Evolutionary conservation across 2,888 invertebrate genomes (phyloP).

Genomic region (Eubasilissa splendida): DNA sequence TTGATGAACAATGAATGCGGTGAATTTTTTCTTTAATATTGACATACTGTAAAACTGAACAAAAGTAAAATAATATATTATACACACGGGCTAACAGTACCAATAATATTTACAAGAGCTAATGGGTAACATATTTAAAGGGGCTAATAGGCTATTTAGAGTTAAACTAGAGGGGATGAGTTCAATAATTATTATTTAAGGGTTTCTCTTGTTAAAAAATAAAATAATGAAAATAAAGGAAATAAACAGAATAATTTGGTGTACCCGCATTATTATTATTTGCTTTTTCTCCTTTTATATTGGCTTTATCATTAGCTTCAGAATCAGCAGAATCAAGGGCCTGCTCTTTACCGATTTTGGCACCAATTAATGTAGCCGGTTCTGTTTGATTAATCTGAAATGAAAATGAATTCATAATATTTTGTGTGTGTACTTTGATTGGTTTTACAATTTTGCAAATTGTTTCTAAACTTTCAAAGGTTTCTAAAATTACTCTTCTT

Average conservation of each 20-base stretch:
- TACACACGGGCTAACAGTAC: too few relatives aligned
- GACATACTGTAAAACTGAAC: too few relatives aligned
- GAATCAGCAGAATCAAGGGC: background rate
- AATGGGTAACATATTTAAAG: too few relatives aligned
- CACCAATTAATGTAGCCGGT: slow-evolving; percentile 24
- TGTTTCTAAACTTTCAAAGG: too few relatives aligned
- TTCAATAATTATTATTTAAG: too few relatives aligned
- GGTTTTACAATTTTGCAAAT: background rate
- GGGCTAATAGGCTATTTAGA: too few relatives aligned
- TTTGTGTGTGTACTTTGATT: background rate
- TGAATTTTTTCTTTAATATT: too few relatives aligned
- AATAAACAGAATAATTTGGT: background rate
- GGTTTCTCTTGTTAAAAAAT: background rate
- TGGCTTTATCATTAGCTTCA: slow-evolving; percentile 1
- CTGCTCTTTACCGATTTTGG: slow-evolving; percentile 19
- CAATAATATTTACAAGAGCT: too few relatives aligned
- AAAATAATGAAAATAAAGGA: background rate
- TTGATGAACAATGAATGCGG: too few relatives aligned
- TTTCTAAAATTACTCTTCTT: too few relatives aligned
- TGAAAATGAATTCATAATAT: background rate
- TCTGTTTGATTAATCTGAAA: slow-evolving; percentile 67
- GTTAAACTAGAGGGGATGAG: too few relatives aligned
- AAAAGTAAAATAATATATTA: too few relatives aligned
- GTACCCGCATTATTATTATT: slow-evolving; percentile 12
- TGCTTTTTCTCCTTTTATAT: slow-evolving; percentile 22